phyloP scores from a whole-genome alignment of 2,797 vertebrate genomes.

The Brachyrhaphis roseni region DNA sequence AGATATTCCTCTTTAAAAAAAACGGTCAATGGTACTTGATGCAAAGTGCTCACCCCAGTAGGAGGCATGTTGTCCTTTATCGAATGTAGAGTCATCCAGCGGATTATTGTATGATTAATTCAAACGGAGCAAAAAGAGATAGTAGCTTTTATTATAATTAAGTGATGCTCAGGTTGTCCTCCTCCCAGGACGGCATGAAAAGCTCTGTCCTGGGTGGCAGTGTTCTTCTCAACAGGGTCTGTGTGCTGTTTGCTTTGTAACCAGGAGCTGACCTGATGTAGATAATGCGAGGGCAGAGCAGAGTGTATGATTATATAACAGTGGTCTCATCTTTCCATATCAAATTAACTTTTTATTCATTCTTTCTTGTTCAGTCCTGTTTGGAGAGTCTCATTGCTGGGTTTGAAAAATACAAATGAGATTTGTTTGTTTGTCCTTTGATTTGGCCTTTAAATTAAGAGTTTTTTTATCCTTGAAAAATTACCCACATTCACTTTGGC shows the following conservation, averaged over 20 bases:
- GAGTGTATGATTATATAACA: conserved; percentile 38
- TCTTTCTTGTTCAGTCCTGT: conserved; percentile 12
- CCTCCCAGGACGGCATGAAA: conserved; percentile 21
- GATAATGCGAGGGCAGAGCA: conserved; percentile 39
- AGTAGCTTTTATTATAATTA: conserved; percentile 2
- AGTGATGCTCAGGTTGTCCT: conserved; percentile 1
- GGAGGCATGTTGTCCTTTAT: conserved; percentile 37
- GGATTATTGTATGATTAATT: background rate
- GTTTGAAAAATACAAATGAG: background rate
- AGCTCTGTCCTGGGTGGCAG: conserved; percentile 27
- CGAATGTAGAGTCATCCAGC: conserved; percentile 22
- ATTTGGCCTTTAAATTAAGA: conserved; percentile 1
- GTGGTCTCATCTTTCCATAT: conserved; percentile 15
- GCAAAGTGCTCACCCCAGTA: conserved; percentile 54
- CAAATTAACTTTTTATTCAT: conserved; percentile 11
- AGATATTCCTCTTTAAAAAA: conserved; percentile 56
- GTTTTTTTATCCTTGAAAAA: conserved; percentile 14
- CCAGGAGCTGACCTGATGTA: conserved; percentile 42
- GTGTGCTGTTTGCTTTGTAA: conserved; percentile 68
- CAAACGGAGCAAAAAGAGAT: background rate
- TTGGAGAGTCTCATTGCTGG: background rate
- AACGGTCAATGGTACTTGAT: conserved; percentile 70
- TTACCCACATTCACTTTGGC: background rate
- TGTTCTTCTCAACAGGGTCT: conserved; percentile 30
- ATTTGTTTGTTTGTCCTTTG: background rate